Percentiles rank a stretch among this genome's conserved stretches.
Conservation (phyloP, 2,888 invertebrate genomes). For the Aleiodes leptofemur region DNA sequence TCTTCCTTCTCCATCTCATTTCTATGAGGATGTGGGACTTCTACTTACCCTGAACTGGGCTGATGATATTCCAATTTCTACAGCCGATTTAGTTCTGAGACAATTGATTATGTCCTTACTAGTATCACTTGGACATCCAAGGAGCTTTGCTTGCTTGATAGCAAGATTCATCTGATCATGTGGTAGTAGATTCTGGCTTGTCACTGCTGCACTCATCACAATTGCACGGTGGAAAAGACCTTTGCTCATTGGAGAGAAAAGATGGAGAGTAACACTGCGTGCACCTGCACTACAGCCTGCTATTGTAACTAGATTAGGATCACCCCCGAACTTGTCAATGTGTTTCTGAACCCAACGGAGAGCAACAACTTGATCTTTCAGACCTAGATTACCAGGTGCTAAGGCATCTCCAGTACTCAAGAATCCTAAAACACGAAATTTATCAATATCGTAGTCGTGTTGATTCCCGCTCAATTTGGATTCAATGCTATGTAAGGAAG, state of each 20-base stretch:
- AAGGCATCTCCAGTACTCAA: constrained; percentile 80
- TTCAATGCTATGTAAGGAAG: too few relatives aligned
- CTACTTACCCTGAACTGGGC: constrained; percentile 53
- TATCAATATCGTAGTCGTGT: too few relatives aligned
- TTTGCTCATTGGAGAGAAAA: constrained; percentile 80
- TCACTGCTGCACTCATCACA: constrained; percentile 81
- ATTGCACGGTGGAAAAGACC: constrained; percentile 84
- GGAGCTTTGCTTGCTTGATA: constrained; percentile 79
- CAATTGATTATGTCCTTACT: constrained; percentile 79
- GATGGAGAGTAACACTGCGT: constrained; percentile 73
- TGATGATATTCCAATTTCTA: constrained; percentile 54
- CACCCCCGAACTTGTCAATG: constrained; percentile 82
- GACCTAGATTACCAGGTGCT: constrained; percentile 82
- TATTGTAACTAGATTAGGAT: constrained; percentile 80
- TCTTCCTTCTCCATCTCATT: too few relatives aligned
- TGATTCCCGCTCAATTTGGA: too few relatives aligned
- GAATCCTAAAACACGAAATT: constrained; percentile 78
- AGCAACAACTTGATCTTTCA: constrained; percentile 83
- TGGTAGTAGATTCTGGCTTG: constrained; percentile 78
- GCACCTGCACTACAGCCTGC: constrained; percentile 78
- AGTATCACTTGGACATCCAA: constrained; percentile 78
- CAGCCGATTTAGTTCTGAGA: constrained; percentile 76
- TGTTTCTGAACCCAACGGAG: constrained; percentile 81
- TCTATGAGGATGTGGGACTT: too few relatives aligned
- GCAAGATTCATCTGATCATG: constrained; percentile 78